These are phyloP conservation scores for Epirrhoe alternata DNA, from an alignment of 2,888 invertebrate genomes.

Conservation along the genomic window DNA sequence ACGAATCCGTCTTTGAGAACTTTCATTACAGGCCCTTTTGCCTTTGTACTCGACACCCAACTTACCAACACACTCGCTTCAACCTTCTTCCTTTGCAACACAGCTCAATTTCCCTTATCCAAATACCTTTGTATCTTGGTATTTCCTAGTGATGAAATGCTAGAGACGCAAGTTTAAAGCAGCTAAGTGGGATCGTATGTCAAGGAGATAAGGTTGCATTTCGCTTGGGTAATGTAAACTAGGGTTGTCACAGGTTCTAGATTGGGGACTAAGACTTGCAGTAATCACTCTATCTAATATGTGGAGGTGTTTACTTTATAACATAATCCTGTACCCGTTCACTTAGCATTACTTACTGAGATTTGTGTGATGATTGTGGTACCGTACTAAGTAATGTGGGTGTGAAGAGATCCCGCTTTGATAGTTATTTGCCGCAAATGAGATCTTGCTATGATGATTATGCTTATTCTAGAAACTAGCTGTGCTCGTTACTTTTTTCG, in stretches of 20 bases:
- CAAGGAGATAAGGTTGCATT: constrained; percentile 12
- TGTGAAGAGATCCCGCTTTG: no score
- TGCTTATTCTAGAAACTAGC: no score
- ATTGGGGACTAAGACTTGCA: constrained; percentile 35
- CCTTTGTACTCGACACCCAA: constrained; percentile 27
- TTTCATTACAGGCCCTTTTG: constrained; percentile 37
- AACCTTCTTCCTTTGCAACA: constrained; percentile 2
- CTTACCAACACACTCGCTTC: neutral
- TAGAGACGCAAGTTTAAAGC: constrained; percentile 20
- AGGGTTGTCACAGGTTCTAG: constrained; percentile 21
- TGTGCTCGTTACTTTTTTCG: no score
- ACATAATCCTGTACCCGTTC: neutral
- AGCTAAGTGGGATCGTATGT: neutral
- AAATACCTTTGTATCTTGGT: constrained; percentile 8
- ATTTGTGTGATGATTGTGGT: neutral
- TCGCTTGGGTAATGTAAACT: neutral
- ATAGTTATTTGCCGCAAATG: no score
- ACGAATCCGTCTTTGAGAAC: constrained; percentile 25
- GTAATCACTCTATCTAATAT: constrained; percentile 26
- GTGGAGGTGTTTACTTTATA: constrained; percentile 12
- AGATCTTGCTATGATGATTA: no score
- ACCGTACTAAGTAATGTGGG: no score
- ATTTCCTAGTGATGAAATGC: constrained; percentile 33
- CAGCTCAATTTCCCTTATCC: neutral
- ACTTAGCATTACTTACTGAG: neutral